Percentiles rank a stretch among this genome's conserved stretches.
These are phyloP conservation scores for Taxidea taxus DNA, from an alignment of 2,113 vertebrate genomes.

Conservation along the genomic window DNA sequence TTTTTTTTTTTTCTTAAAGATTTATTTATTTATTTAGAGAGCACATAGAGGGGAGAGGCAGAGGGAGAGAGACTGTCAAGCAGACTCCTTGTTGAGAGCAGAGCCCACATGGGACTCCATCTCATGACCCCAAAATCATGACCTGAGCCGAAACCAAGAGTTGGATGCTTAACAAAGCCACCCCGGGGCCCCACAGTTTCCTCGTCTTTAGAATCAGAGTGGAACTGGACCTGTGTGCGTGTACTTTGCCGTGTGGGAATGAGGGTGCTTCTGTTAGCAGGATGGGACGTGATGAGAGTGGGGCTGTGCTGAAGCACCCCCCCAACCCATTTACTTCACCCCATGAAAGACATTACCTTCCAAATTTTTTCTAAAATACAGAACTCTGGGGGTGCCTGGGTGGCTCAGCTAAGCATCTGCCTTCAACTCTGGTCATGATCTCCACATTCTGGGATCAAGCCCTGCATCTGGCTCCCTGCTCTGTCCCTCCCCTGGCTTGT, in stretches of 20 bases:
- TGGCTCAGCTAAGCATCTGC: background rate
- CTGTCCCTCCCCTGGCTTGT: background rate
- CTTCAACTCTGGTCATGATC: background rate
- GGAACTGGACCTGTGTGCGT: background rate
- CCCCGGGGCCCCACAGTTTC: background rate
- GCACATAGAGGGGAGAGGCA: background rate
- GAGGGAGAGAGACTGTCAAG: background rate
- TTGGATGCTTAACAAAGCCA: background rate
- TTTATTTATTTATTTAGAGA: background rate
- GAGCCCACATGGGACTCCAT: background rate
- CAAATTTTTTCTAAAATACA: background rate
- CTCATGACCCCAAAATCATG: background rate
- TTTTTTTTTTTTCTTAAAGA: background rate
- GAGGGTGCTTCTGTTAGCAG: background rate
- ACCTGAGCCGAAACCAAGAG: background rate
- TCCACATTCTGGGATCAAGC: background rate
- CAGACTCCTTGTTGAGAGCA: no score
- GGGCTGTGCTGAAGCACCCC: background rate
- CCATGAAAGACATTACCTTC: background rate
- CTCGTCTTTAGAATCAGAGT: background rate
- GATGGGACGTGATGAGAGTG: rapidly evolving
- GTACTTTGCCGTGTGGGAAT: background rate
- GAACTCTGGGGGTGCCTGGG: background rate
- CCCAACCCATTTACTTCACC: background rate
- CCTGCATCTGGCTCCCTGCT: background rate